Evolutionary conservation across 2,888 invertebrate species (phyloP), one percentile per base, ranked within the genome.

Genomic region (Hipparchia semele): DNA sequence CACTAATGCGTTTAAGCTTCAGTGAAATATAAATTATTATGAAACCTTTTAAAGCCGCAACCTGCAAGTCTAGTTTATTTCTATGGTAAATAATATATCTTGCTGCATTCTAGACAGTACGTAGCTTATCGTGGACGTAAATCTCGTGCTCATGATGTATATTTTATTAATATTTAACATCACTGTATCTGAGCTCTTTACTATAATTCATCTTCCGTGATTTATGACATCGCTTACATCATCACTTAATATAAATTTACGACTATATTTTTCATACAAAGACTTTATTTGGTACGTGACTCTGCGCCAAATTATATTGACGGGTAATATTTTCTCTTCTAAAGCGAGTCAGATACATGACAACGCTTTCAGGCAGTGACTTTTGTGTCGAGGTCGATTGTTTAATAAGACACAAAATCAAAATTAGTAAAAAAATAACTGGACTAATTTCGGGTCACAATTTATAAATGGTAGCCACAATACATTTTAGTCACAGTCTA

Each of bases 251-350:
- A 75, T 75, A 70, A 72, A 75, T 75, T 75, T 75, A 73, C 64
- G 75, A 58, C 64, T 13, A 75, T 75, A 75, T 75, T 66, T 71
- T 71, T 69, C 69, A 70, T 71, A 73, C 51, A 62, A 54, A 73
- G 73, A 73, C 67, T 76, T 76, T 73, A 68, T 69, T 73, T 71
- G 73, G 67, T 74, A 73, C 76, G 70, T 73, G 77, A 72, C 84
- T 85, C 85, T 88, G 83, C 82, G 82, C 84, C 86, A 88, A 88
- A 87, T 87, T 84, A 86, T 84, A 88, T 88, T 82, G 90, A 86
- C 86, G 85, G 88, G 85, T 84, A 82, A 90, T 91, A 90, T 88
- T 88, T 90, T 90, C 83, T 84, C 78, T 86, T 87, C 9, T 83
- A 84, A 80, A 86, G 81, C 82, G 84, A 84, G 82, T 79, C 75